Conservation (phyloP, 2,797 vertebrate species). For the Mergus octosetaceus region DNA sequence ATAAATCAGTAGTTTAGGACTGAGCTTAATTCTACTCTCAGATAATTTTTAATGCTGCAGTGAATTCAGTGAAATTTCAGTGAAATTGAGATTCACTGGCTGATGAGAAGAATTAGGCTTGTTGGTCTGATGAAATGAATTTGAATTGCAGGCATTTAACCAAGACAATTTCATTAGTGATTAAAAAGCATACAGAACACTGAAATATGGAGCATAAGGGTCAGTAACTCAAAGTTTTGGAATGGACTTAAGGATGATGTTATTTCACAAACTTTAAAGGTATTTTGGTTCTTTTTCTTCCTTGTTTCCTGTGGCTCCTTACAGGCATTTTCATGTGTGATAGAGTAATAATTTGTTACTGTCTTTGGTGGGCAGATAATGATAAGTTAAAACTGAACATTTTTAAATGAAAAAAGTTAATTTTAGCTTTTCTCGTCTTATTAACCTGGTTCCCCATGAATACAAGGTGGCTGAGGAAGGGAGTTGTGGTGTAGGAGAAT, state of each 20-base stretch:
- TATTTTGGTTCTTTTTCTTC: neutral
- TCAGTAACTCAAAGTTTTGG: neutral
- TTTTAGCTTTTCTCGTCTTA: neutral
- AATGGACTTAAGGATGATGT: neutral
- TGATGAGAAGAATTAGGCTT: neutral
- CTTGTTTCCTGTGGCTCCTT: neutral
- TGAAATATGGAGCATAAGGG: neutral
- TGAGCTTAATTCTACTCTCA: neutral
- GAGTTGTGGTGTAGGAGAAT: neutral
- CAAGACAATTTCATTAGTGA: neutral
- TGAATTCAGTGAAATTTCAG: conserved; percentile 18
- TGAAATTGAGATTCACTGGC: neutral
- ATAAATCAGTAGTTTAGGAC: neutral
- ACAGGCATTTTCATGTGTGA: neutral
- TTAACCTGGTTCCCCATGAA: neutral
- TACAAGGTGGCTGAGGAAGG: neutral
- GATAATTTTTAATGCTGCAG: neutral
- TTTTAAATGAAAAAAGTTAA: neutral
- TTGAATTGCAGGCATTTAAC: conserved; percentile 31
- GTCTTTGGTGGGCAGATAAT: neutral
- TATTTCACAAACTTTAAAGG: neutral
- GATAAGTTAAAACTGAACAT: neutral
- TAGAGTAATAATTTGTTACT: neutral
- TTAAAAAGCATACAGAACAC: neutral
- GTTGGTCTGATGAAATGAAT: neutral